Evolutionary conservation across 2,888 invertebrate genomes (phyloP).

Genomic region (Dryobota labecula): DNA sequence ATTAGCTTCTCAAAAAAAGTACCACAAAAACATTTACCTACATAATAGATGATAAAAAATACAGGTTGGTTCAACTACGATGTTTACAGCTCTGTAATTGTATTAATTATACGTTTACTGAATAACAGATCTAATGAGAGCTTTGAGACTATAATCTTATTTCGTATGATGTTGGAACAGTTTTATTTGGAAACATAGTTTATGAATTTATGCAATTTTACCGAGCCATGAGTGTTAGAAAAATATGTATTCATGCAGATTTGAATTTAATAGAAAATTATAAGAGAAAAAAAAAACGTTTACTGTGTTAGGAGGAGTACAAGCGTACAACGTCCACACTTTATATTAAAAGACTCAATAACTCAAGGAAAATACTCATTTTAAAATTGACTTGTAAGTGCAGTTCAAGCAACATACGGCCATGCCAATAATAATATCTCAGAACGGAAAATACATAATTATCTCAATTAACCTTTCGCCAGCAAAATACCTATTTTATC

Average conservation of each 20-base stretch:
- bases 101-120: constrained; percentile 36
- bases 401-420: too few relatives aligned
- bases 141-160: constrained; percentile 13
- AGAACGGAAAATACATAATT: constrained; percentile 8
- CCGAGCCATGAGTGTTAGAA: neutral
- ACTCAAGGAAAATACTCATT: neutral
- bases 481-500: neutral
- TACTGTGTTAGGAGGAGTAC: neutral
- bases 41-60: constrained; percentile 17
- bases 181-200: neutral
- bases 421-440: neutral
- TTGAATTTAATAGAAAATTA: too few relatives aligned
- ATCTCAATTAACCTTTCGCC: constrained; percentile 34
- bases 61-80: constrained; percentile 11
- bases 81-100: constrained; percentile 27
- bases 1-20: constrained; percentile 36
- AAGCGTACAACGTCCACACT: neutral
- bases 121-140: constrained; percentile 2
- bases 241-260: too few relatives aligned
- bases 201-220: neutral
- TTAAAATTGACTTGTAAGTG: neutral
- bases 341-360: neutral
- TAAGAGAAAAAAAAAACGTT: too few relatives aligned
- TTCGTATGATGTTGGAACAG: neutral
- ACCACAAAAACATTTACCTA: constrained; percentile 30